phyloP scores from a whole-genome alignment of 2,888 invertebrate genomes.

The Idaea biselata region DNA sequence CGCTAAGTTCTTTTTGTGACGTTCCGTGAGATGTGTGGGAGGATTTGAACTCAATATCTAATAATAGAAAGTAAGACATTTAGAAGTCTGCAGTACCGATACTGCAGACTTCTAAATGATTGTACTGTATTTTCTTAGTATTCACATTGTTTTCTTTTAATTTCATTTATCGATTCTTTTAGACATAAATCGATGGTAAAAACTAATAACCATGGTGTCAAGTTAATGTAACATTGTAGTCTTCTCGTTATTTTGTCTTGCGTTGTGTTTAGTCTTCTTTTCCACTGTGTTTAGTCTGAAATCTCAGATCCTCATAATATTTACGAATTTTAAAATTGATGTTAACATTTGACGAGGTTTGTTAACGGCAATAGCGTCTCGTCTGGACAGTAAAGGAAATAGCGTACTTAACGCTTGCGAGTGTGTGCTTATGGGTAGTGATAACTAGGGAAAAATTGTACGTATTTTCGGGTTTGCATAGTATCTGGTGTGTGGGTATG shows the following conservation, averaged over 20 bases:
- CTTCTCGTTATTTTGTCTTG: slow-evolving; percentile 22
- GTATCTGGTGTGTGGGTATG: slow-evolving; percentile 26
- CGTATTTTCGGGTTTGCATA: slow-evolving; percentile 25
- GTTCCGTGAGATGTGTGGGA: background rate
- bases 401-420: background rate
- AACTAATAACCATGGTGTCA: background rate
- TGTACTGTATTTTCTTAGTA: background rate
- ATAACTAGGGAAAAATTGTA: slow-evolving; percentile 20
- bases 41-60: background rate
- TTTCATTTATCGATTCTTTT: background rate
- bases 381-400: background rate
- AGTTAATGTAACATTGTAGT: background rate
- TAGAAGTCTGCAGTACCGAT: too few species aligned
- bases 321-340: slow-evolving; percentile 29
- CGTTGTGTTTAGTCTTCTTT: slow-evolving; percentile 24
- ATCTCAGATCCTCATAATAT: slow-evolving; percentile 27
- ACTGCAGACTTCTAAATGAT: background rate
- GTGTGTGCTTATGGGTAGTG: background rate
- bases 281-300: slow-evolving; percentile 52
- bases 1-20: background rate
- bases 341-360: background rate
- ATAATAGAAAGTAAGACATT: background rate
- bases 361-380: slow-evolving; percentile 1
- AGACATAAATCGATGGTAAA: background rate
- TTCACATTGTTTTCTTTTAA: background rate